These are phyloP conservation scores for Galaxias olidus DNA, from an alignment of 2,797 vertebrate genomes.

Conservation along the genomic window DNA sequence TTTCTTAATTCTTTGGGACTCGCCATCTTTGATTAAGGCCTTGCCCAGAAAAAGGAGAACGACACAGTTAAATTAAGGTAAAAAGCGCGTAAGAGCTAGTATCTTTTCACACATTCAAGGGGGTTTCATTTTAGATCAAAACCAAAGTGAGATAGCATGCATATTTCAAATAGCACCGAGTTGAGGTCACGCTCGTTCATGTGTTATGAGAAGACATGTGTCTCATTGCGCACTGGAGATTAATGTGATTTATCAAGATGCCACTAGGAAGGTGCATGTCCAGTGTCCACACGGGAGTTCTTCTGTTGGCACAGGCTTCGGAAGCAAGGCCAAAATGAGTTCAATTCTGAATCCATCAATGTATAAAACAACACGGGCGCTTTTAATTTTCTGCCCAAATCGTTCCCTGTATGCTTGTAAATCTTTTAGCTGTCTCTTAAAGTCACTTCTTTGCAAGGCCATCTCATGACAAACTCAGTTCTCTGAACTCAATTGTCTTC, in stretches of 20 bases:
- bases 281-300: slow-evolving; percentile 27
- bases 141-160: slow-evolving; percentile 39
- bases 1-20: slow-evolving; percentile 38
- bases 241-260: slow-evolving; percentile 40
- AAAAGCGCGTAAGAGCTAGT: slow-evolving; percentile 19
- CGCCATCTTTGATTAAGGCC: slow-evolving; percentile 27
- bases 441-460: slow-evolving; percentile 31
- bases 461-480: slow-evolving; percentile 45
- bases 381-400: slow-evolving; percentile 60
- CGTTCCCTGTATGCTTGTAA: slow-evolving; percentile 34
- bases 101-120: slow-evolving; percentile 25
- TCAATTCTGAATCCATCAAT: slow-evolving; percentile 56
- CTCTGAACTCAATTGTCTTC: slow-evolving; percentile 47
- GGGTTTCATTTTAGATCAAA: slow-evolving; percentile 50
- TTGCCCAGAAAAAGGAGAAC: background rate
- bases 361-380: slow-evolving; percentile 64
- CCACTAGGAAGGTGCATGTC: slow-evolving; percentile 37
- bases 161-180: slow-evolving; percentile 39
- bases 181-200: slow-evolving; percentile 26
- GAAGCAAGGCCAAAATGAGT: slow-evolving; percentile 34
- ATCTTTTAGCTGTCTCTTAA: slow-evolving; percentile 52
- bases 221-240: slow-evolving; percentile 51
- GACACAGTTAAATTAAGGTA: slow-evolving; percentile 26
- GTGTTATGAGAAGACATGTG: slow-evolving; percentile 32
- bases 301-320: slow-evolving; percentile 24